Base-by-base conservation (phyloP, 2,113 vertebrate genomes). In the Takifugu bimaculatus region DNA sequence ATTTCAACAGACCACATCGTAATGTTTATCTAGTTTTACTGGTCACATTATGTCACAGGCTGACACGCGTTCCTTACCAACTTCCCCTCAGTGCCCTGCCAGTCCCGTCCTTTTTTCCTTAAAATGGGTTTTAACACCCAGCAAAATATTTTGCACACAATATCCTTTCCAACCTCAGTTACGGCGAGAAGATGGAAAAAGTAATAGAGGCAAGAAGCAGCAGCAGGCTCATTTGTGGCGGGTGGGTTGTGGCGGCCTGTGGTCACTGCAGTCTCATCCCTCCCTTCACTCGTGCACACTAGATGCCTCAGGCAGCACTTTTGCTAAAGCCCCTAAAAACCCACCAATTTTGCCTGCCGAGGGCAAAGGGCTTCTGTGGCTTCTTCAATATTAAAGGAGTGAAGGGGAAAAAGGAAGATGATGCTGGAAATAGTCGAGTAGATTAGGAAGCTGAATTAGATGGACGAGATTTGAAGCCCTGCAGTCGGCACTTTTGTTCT, bases 101-200 rank as follows among this genome's bases (percentile, higher is more conserved):
- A 11, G 11, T 11, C 35, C 35, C 7, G 35, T 39, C 35, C 72
- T 66, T 72, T 48, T 77, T 78, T 72, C 51, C 45, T 32, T 52
- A 63, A 73, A 77, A 71, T 49, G 14, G 28, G 13, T 65, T 73
- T 70, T 62, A 72, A 69, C 61, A 74, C 74, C 77, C 81, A 77
- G 56, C 60, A 39, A 42, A 77, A 81, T 68, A 61, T 71, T 75
- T 77, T 85, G 64, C 25, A 25, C 65, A 67, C 63, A 67, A 68
- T 79, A 79, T 77, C 59, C 70, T 78, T 56, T 45, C 44, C 50
- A 50, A 63, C 83, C 79, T 82, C 68, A 53, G 71, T 57, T 78
- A 77, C 63, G 81, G 80, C 68, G 75, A 75, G 79, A 69, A 81
- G 68, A 80, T 58, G 83, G 85, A 85, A 90, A 87, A 87, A 78